These are phyloP conservation scores for Monoplex corrugatus DNA, from an alignment of 2,888 invertebrate species.

Conservation along the genomic window DNA sequence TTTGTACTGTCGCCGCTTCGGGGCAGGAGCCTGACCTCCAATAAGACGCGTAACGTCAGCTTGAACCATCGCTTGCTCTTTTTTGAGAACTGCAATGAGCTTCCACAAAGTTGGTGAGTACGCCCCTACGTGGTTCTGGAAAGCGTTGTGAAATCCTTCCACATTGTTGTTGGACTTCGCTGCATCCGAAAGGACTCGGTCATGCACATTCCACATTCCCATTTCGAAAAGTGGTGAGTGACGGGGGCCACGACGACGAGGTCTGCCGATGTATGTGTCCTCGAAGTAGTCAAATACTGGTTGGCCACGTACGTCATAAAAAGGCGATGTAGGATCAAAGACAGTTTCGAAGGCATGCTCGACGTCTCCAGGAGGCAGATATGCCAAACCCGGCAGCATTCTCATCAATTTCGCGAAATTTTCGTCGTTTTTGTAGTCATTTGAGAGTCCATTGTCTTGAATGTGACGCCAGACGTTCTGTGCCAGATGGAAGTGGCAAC, in stretches of 20 bases:
- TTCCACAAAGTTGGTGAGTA: constrained; percentile 3
- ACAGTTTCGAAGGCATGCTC: constrained; percentile 36
- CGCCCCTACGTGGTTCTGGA: constrained; percentile 15
- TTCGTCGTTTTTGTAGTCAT: constrained; percentile 33
- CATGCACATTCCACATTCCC: constrained; percentile 20
- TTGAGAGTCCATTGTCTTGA: constrained; percentile 25
- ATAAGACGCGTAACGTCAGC: constrained; percentile 10
- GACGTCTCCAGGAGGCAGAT: constrained; percentile 11
- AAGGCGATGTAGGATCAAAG: constrained; percentile 25
- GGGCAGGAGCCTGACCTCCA: constrained; percentile 22
- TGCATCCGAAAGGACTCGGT: constrained; percentile 22
- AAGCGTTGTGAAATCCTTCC: neutral
- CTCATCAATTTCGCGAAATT: constrained; percentile 34
- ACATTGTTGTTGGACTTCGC: constrained; percentile 21
- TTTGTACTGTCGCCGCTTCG: constrained; percentile 20
- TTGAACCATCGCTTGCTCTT: constrained; percentile 1
- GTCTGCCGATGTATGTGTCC: constrained; percentile 36
- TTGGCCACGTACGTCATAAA: constrained; percentile 27
- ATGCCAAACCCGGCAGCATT: constrained; percentile 38
- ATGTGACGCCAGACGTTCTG: constrained; percentile 32
- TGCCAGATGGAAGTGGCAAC: constrained; percentile 31
- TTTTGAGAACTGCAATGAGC: constrained; percentile 19
- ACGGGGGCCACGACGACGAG: constrained; percentile 18
- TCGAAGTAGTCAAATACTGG: constrained; percentile 37
- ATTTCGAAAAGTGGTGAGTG: neutral